Base-by-base conservation (phyloP, 2,113 vertebrate genomes). In the Camelus dromedarius region DNA sequence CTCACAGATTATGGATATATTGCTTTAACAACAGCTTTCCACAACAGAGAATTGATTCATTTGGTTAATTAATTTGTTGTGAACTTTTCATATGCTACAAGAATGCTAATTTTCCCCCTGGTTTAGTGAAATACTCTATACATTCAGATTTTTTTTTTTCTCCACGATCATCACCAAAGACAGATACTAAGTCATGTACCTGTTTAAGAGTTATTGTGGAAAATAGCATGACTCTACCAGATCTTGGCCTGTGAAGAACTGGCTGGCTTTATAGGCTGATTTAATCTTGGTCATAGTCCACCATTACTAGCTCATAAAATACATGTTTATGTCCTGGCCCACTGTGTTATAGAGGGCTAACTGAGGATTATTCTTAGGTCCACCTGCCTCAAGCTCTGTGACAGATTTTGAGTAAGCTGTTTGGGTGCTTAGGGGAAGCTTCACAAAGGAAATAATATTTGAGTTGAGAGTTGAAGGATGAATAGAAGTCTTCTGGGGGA, bases 191-290 rank as follows among this genome's bases (percentile, higher is more conserved):
- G 46, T 73, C 30, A 22, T 67, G 1, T 93, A 82, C 77, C 26
- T 58, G n/a, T 89, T 54, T 75, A 81, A 92, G 75, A 93, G 64
- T 73, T 84, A 75, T 32, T 76, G 32, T 94, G 50, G 82, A 93
- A 91, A 96, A 66, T 42, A 81, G 32, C 15, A 42, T 73, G 62
- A 73, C 48, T 69, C 19, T 87, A 30, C 52, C 72, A 84, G 58
- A 38, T 76, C 14, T n/a, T 75, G 88, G 60, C 66, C 84, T 81
- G 15, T 93, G 56, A 79, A 58, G 72, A 94, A n/a, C n/a, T 73
- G 90, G 70, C 81, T 96, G 12, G 22, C 70, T 91, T 88, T 91
- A 64, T 52, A 35, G 64, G 42, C 26, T 96, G 89, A 62, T 93
- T 82, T 89, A 94, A 66, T 52, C 24, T 26, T 75, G 52, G 60